These are phyloP conservation scores for Hippopotamus amphibius DNA, from an alignment of 2,113 vertebrate species.

Conservation along the genomic window DNA sequence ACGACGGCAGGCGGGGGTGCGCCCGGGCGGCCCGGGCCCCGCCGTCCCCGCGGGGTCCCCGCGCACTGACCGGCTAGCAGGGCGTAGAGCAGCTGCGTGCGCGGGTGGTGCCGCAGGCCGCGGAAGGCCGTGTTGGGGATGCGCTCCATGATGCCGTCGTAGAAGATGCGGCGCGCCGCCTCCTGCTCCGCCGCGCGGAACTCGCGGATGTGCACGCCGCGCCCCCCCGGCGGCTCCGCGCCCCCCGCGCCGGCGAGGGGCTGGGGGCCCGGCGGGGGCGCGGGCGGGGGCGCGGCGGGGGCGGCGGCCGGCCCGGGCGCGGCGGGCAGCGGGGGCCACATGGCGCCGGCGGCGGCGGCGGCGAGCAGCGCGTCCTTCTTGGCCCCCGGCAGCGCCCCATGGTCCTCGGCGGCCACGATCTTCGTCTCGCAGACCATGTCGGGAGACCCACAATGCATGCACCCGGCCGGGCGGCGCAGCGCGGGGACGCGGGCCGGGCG, in stretches of 20 bases:
- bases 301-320: constrained; percentile 72
- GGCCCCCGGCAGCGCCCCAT: constrained; percentile 93
- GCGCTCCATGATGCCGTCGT: constrained; percentile 97
- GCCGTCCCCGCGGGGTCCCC: neutral
- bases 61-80: constrained; percentile 93
- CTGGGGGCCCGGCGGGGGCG: constrained; percentile 61
- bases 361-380: constrained; percentile 93
- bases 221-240: constrained; percentile 82
- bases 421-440: constrained; percentile 99
- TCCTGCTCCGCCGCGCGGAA: constrained; percentile 93
- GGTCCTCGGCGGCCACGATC: constrained; percentile 97
- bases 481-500: constrained; percentile 61
- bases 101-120: constrained; percentile 93
- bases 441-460: constrained; percentile 98
- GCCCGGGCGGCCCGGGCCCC: neutral
- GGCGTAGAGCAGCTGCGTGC: constrained; percentile 93
- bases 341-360: constrained; percentile 88
- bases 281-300: constrained; percentile 49
- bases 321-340: constrained; percentile 91
- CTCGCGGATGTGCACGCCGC: constrained; percentile 93
- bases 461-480: constrained; percentile 89
- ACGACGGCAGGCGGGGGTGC: neutral
- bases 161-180: constrained; percentile 95
- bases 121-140: constrained; percentile 97
- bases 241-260: constrained; percentile 73